These are phyloP conservation scores for Notarius quadriscutis DNA, from an alignment of 2,113 vertebrate genomes.

Conservation along the genomic window DNA sequence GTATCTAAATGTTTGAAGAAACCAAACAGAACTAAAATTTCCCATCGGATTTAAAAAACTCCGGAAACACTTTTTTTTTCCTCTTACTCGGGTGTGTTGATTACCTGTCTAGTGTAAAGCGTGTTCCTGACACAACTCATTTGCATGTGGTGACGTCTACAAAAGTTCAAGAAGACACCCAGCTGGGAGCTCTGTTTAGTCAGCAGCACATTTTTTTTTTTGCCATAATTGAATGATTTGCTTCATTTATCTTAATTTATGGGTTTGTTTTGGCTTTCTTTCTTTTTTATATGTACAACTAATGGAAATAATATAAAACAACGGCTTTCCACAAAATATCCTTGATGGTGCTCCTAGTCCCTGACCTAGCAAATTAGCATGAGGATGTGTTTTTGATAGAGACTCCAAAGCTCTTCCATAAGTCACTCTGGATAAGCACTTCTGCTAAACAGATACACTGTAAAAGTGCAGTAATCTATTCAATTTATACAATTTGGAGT, in stretches of 20 bases:
- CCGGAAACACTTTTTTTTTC: background rate
- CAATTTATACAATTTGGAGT: background rate
- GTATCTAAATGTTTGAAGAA: background rate
- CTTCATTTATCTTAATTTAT: background rate
- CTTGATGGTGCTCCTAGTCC: too few relatives aligned
- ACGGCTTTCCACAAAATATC: background rate
- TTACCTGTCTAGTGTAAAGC: background rate
- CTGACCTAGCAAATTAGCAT: too few relatives aligned
- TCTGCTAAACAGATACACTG: too few relatives aligned
- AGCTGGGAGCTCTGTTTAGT: background rate
- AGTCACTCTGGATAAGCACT: too few relatives aligned
- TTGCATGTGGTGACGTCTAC: background rate
- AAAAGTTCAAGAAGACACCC: background rate
- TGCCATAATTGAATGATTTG: background rate
- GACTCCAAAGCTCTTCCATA: too few relatives aligned
- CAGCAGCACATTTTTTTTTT: background rate
- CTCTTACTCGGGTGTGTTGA: background rate
- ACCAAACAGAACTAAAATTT: background rate
- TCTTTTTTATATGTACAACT: background rate
- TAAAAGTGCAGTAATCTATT: background rate
- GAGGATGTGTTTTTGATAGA: too few relatives aligned
- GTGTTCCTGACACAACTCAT: background rate
- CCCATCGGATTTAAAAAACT: background rate
- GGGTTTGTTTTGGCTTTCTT: background rate
- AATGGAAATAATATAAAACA: background rate